A percentile compares a stretch with the other conserved stretches of the same genome.
Evolutionary conservation across 2,888 invertebrate genomes (phyloP).

Genomic region (Eumacrocentrus americanus): DNA sequence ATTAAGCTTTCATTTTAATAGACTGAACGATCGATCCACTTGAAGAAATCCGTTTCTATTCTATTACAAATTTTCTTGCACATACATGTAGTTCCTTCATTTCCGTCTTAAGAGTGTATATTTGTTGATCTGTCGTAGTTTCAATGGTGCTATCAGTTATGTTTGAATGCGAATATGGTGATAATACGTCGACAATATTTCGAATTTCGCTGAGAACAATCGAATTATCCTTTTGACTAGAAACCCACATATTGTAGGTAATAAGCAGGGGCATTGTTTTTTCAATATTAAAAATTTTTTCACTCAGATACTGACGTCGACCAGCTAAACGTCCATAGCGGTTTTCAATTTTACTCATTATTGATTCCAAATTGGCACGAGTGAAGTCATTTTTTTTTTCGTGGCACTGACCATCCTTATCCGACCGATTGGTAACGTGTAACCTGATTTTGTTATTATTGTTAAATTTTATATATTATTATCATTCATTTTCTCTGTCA

Average conservation of each 20-base stretch:
- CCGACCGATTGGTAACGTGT: background rate
- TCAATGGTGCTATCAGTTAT: conserved; percentile 47
- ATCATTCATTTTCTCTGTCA: too few species aligned
- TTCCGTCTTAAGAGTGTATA: conserved; percentile 45
- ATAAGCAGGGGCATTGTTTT: conserved; percentile 54
- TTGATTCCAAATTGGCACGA: background rate
- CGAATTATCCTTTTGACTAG: conserved; percentile 32
- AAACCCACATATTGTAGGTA: conserved; percentile 47
- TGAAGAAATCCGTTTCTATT: background rate
- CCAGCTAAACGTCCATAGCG: conserved; percentile 44
- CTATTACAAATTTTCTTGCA: too few species aligned
- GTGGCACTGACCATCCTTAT: background rate
- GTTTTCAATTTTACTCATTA: conserved; percentile 43
- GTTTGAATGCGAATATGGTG: conserved; percentile 42
- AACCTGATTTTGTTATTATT: background rate
- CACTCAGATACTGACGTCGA: conserved; percentile 43
- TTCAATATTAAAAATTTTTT: conserved; percentile 52
- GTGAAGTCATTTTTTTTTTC: background rate
- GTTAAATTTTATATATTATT: background rate
- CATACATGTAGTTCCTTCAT: conserved; percentile 55
- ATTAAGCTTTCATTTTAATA: background rate
- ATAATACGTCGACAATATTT: conserved; percentile 46
- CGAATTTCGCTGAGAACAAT: conserved; percentile 45
- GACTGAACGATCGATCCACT: background rate
- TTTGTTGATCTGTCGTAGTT: conserved; percentile 38